Percentiles rank a stretch among this genome's conserved stretches.
Conservation (phyloP, 2,113 vertebrate genomes). For the Phylloscopus whistleri region DNA sequence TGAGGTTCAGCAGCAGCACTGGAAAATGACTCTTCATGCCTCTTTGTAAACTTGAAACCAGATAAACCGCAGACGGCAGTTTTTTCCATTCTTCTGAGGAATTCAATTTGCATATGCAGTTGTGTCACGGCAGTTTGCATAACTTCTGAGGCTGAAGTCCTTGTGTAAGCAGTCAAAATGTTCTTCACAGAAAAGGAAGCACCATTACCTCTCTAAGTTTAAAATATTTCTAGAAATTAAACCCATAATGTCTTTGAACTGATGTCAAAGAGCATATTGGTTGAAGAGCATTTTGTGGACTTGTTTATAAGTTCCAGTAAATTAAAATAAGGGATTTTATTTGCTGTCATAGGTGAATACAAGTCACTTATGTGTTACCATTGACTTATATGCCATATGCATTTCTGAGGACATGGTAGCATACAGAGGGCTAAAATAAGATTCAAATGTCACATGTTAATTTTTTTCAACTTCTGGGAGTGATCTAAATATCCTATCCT, state of each 20-base stretch:
- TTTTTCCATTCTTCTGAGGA: slow-evolving; percentile 76
- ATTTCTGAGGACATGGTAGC: background rate
- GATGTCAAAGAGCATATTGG: background rate
- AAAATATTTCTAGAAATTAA: slow-evolving; percentile 3
- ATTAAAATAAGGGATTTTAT: background rate
- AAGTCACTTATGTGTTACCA: background rate
- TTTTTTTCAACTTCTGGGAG: background rate
- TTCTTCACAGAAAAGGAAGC: background rate
- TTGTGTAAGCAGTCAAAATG: background rate
- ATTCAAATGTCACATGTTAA: background rate
- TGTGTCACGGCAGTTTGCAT: slow-evolving; percentile 46
- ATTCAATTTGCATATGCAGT: slow-evolving; percentile 54
- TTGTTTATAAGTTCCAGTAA: background rate
- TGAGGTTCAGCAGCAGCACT: background rate
- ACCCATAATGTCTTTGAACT: background rate
- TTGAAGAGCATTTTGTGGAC: background rate
- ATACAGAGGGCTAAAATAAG: background rate
- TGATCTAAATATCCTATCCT: background rate
- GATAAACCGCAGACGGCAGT: slow-evolving; percentile 72
- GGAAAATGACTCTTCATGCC: slow-evolving; percentile 16
- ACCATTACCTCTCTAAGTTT: background rate
- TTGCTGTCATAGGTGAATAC: background rate
- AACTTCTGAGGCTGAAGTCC: slow-evolving; percentile 34
- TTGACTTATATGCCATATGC: background rate
- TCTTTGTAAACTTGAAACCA: slow-evolving; percentile 69